Evolutionary conservation across 2,888 invertebrate genomes (phyloP), one percentile per base, ranked within the genome.

Genomic region (Stenodera caucasica): DNA sequence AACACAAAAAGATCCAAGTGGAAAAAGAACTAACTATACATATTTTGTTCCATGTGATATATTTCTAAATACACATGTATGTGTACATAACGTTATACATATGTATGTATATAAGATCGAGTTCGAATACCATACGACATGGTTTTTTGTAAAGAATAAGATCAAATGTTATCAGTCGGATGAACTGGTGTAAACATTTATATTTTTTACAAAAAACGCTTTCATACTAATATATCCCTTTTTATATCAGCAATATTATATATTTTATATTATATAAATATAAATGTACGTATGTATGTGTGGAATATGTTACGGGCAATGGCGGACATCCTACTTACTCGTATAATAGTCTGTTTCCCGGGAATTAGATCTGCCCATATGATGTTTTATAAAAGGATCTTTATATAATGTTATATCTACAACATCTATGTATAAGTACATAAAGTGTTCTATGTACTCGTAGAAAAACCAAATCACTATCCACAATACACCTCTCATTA

Each of bases 321-420:
- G 70, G 70, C 76, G 76, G 76, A 76, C 75, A 76, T 76, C 76
- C 76, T 76, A 74, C 75, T 76, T 76, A 75, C 70, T 74, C 70
- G 72, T 75, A 40, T 40, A 76, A 76, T 76, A 65, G 74, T 73
- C 72, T 66, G 75, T 76, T 76, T 76, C 76, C 76, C 75, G 76
- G 73, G 75, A 75, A 74, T 76, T 72, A 74, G 60, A 63, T 61
- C 66, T 69, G 69, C 66, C 72, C 58, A 64, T 61, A 58, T 59
- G 61, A 67, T 67, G 58, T n/a, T 67, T 66, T 40, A 40, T 40
- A 40, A 40, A 40, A 40, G 37, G 37, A 40, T 40, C 37, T 40
- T 40, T 40, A 18, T 40, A 35, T 35, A 30, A 33, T 33, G n/a
- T 33, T 40, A 15, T 37, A 14, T 37, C 14, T 15, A 37, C 8